Base-by-base conservation (phyloP, 1,140 invertebrate species). In the Triops longicaudatus region DNA sequence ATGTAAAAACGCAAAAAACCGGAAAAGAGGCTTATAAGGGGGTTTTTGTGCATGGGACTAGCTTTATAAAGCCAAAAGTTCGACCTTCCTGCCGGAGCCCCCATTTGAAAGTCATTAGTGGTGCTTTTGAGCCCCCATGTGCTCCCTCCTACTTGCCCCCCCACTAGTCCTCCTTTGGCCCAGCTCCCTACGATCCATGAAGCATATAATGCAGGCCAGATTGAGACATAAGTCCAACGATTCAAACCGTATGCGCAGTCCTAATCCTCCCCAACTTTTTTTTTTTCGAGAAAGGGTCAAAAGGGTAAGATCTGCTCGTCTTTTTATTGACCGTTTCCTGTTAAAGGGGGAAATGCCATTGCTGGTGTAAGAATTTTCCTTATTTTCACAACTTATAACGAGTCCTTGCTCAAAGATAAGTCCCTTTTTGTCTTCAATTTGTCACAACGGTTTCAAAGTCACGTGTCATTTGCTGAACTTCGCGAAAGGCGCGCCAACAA, bases 101-200 rank as follows among this genome's bases (percentile, higher is more conserved):
- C 50, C 50, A 63, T 63, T 63, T 63, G 50, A 63, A 63, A 63
- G 50, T 63, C 50, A 63, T 63, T 63, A 63, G 50, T 63, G n/a
- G 22, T 22, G 50, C 22, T 63, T n/a, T 63, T 22, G 50, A 63
- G 22, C 50, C 50, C 50, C 50, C 50, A 63, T 63, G 17, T 63
- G 50, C 14, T 63, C 50, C 50, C 50, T 14, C 14, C 14, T n/a
- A n/a, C n/a, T n/a, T n/a, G n/a, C n/a, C 50, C 50, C 50, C 50
- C 50, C 6, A 1, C 14, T 14, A n/a, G 50, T 63, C 17, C 17
- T 17, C 50, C 50, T 63, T 63, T 10, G 50, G 10, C 31, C 50
- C 9, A 63, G 10, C 50, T 63, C 50, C 50, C 14, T 17, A 22
- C 50, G n/a, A 63, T 63, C n/a, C 50, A 63, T 63, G 50, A 63